Percentiles rank a stretch among this genome's conserved stretches.
Evolutionary conservation across 2,888 invertebrate genomes (phyloP).

Genomic region (Andrena haemorrhoa): DNA sequence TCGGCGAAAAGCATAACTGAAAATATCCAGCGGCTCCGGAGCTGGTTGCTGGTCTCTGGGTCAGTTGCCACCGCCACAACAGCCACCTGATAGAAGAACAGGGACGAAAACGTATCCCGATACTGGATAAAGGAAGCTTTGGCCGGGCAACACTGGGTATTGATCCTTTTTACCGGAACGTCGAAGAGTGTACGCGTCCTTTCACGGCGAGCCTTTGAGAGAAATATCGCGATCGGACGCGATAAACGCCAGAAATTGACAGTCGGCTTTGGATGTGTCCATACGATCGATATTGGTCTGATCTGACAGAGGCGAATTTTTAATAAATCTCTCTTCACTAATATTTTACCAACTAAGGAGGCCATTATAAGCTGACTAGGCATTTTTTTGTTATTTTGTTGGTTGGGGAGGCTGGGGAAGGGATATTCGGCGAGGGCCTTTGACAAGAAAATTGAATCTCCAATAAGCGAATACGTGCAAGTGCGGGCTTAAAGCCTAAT

Average conservation of each 20-base stretch:
- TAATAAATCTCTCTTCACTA: too few relatives aligned
- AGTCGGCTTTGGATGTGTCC: background rate
- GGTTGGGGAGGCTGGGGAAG: background rate
- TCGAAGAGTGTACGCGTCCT: conserved; percentile 34
- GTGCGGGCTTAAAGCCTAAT: conserved; percentile 69
- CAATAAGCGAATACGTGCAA: conserved; percentile 66
- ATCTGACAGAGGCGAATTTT: background rate
- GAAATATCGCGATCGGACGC: conserved; percentile 32
- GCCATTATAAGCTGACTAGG: too few relatives aligned
- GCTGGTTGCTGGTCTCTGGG: conserved; percentile 9
- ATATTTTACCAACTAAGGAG: too few relatives aligned
- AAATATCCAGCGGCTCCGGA: conserved; percentile 37
- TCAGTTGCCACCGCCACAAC: conserved; percentile 44
- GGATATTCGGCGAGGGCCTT: conserved; percentile 35
- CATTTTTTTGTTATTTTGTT: too few relatives aligned
- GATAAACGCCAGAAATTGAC: background rate
- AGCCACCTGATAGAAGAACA: conserved; percentile 54
- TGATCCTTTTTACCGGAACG: conserved; percentile 63
- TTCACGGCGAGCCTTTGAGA: conserved; percentile 41
- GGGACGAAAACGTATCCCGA: conserved; percentile 57
- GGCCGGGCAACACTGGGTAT: conserved; percentile 57
- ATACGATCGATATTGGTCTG: background rate
- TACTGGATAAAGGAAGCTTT: conserved; percentile 66
- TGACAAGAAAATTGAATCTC: conserved; percentile 66
- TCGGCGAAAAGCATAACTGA: conserved; percentile 38